These are phyloP conservation scores for Alectoris magna DNA, from an alignment of 2,797 vertebrate species.

Conservation along the genomic window DNA sequence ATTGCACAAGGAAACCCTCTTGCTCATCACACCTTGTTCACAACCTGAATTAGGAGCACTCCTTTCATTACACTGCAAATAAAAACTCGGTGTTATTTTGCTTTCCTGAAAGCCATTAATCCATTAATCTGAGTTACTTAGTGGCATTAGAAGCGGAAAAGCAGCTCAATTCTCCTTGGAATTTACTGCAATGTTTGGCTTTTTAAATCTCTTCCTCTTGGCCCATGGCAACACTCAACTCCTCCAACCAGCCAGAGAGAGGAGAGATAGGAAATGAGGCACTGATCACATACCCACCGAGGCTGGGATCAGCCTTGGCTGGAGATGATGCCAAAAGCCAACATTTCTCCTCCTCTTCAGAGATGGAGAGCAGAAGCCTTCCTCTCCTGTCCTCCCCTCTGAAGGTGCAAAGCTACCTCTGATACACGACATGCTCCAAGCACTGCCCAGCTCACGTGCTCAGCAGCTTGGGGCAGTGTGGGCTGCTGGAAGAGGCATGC, in stretches of 20 bases:
- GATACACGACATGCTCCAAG: background rate
- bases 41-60: constrained; percentile 1
- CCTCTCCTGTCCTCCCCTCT: background rate
- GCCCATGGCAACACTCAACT: background rate
- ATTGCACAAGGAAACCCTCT: background rate
- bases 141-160: constrained; percentile 23
- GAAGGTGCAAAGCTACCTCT: background rate
- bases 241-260: background rate
- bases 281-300: background rate
- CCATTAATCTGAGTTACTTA: constrained; percentile 40
- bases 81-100: background rate
- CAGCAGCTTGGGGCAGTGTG: background rate
- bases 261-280: background rate
- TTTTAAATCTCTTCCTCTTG: background rate
- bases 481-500: background rate
- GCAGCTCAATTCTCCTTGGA: background rate
- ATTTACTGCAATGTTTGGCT: background rate
- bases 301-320: background rate
- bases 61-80: background rate
- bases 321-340: background rate
- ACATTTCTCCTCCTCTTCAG: background rate
- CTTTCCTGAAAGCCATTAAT: constrained; percentile 31
- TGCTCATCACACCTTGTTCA: constrained; percentile 22
- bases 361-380: background rate
- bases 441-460: background rate